Percentiles rank a stretch among this genome's conserved stretches.
Evolutionary conservation across 2,113 vertebrate species (phyloP).

Genomic region (Mola mola): DNA sequence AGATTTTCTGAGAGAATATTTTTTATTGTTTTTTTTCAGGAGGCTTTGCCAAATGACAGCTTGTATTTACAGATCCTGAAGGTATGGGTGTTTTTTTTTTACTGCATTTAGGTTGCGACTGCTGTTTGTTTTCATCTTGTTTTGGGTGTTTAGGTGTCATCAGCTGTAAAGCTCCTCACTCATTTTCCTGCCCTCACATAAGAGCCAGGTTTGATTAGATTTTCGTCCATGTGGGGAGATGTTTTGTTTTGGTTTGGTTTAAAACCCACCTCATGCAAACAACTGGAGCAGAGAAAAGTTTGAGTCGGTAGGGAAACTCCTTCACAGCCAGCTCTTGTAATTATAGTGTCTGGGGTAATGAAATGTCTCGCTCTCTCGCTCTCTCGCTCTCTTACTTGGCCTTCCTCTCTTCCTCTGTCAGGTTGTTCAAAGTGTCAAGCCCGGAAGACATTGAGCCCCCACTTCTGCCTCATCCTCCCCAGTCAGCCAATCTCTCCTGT

Average conservation of each 20-base stretch:
- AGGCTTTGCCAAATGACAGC: conserved; percentile 7
- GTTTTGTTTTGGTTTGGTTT: conserved; percentile 2
- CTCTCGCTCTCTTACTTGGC: not conserved
- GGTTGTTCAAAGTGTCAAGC: conserved; percentile 47
- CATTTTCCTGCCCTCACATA: not conserved
- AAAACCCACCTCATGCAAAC: not conserved
- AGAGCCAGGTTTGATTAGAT: not conserved
- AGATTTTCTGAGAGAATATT: not conserved
- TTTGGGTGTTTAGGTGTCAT: conserved; percentile 1
- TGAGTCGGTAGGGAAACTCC: too few species aligned
- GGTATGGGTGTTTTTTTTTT: conserved; percentile 12
- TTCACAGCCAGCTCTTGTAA: conserved; percentile 18
- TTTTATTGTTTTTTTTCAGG: not conserved
- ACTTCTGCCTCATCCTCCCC: conserved; percentile 14
- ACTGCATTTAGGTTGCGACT: not conserved
- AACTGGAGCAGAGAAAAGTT: conserved; percentile 21
- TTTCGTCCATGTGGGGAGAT: not conserved
- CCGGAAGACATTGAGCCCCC: conserved; percentile 33
- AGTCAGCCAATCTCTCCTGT: conserved; percentile 23
- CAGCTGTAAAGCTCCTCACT: not conserved
- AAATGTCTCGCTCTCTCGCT: conserved; percentile 22
- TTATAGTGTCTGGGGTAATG: conserved; percentile 30
- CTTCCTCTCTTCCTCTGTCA: conserved; percentile 49
- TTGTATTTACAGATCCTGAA: conserved; percentile 25
- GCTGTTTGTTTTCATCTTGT: not conserved